Evolutionary conservation across 1,140 invertebrate genomes (phyloP).

Genomic region (Penaeus japonicus): DNA sequence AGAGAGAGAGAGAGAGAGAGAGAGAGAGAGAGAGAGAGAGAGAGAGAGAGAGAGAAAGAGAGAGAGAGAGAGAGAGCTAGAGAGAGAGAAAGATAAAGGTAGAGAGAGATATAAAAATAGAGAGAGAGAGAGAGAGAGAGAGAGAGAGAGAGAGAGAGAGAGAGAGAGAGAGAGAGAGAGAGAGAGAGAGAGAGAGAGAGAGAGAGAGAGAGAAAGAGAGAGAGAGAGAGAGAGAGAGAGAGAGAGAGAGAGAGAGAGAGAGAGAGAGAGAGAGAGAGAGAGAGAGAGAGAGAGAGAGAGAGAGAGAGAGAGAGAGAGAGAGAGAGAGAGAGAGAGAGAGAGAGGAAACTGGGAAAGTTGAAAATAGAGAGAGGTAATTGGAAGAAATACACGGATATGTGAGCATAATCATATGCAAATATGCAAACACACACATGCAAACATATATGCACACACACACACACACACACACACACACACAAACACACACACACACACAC

Average conservation of each 20-base stretch:
- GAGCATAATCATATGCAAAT: no score
- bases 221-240: background rate
- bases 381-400: no score
- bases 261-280: background rate
- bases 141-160: background rate
- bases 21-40: background rate
- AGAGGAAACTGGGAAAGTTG: background rate
- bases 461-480: no score
- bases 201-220: no score
- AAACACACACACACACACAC: no score
- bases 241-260: background rate
- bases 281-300: no score
- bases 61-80: background rate
- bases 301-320: no score
- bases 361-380: no score
- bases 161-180: background rate
- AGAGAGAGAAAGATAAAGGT: background rate
- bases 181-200: background rate
- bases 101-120: background rate
- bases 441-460: no score
- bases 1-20: background rate
- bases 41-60: no score
- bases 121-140: background rate
- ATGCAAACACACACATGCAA: no score
- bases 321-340: background rate